A percentile compares a stretch with the other conserved stretches of the same genome.
phyloP scores from a whole-genome alignment of 2,113 vertebrate genomes.

The Plectropomus leopardus region DNA sequence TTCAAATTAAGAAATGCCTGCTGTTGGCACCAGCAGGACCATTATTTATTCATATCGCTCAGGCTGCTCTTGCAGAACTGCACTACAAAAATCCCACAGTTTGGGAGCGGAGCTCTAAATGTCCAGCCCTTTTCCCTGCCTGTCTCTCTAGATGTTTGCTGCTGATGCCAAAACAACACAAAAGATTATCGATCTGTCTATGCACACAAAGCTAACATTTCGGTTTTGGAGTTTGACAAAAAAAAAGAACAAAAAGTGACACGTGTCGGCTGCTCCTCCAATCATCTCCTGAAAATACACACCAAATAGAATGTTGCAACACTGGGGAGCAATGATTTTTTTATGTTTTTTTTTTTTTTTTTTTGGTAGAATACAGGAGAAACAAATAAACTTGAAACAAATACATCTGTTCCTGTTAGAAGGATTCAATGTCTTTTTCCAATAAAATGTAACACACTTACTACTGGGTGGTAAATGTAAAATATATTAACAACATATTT shows the following conservation, averaged over 20 bases:
- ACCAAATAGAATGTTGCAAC: not conserved
- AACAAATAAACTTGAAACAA: no score
- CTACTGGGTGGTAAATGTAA: no score
- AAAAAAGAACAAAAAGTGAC: not conserved
- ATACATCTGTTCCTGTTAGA: no score
- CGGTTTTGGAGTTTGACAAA: not conserved
- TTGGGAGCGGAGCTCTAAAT: slow-evolving; percentile 55
- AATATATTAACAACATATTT: no score
- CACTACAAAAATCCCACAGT: slow-evolving; percentile 51
- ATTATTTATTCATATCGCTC: slow-evolving; percentile 82
- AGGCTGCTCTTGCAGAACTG: slow-evolving; percentile 61
- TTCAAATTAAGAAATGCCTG: slow-evolving; percentile 77
- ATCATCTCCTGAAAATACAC: slow-evolving; percentile 1
- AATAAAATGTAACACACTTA: no score
- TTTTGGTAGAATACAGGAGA: no score
- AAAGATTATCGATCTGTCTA: slow-evolving; percentile 22
- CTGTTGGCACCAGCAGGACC: slow-evolving; percentile 72
- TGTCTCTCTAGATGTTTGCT: slow-evolving; percentile 41
- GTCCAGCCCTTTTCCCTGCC: slow-evolving; percentile 43
- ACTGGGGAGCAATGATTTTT: not conserved
- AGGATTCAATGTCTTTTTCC: no score
- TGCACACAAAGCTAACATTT: slow-evolving; percentile 14
- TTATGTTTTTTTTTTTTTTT: no score
- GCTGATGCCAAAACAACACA: slow-evolving; percentile 17
- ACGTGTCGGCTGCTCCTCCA: not conserved